Conservation (phyloP, 1,140 invertebrate genomes). For the Calliopsis andreniformis region DNA sequence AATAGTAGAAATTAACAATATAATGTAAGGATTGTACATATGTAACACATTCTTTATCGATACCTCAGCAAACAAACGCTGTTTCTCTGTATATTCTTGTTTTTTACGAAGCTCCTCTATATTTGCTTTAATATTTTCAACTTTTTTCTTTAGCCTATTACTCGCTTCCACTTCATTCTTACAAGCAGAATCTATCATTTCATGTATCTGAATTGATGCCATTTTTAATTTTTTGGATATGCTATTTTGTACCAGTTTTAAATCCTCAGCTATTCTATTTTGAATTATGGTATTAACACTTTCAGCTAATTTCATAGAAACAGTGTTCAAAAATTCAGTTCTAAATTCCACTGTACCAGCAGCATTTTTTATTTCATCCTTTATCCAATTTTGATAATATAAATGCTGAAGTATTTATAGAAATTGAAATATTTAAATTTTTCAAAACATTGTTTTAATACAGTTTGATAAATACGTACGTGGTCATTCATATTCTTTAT, state of each 20-base stretch:
- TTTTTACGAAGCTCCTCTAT: constrained; percentile 56
- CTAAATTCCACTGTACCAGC: constrained; percentile 64
- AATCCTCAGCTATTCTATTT: constrained; percentile 69
- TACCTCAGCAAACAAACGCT: constrained; percentile 63
- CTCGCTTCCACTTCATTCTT: constrained; percentile 58
- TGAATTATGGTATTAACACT: constrained; percentile 68
- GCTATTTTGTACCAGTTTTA: constrained; percentile 62
- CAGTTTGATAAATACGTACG: constrained; percentile 61
- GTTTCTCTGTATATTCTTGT: constrained; percentile 61
- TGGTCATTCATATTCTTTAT: constrained; percentile 58
- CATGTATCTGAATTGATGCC: constrained; percentile 58
- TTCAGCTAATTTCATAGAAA: constrained; percentile 62
- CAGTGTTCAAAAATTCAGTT: constrained; percentile 52
- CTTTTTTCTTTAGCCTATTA: constrained; percentile 59
- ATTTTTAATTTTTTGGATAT: constrained; percentile 67
- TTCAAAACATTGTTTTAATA: constrained; percentile 5
- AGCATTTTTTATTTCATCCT: constrained; percentile 58
- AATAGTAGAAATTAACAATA: neutral
- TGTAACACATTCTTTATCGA: neutral
- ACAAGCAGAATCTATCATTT: constrained; percentile 67
- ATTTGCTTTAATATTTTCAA: constrained; percentile 60
- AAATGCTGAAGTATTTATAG: constrained; percentile 63
- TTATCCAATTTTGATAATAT: constrained; percentile 68
- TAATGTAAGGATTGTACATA: constrained; percentile 13
- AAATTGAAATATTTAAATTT: constrained; percentile 21